Conservation (phyloP, 1,140 invertebrate species). For the Drosophila paulistorum region DNA sequence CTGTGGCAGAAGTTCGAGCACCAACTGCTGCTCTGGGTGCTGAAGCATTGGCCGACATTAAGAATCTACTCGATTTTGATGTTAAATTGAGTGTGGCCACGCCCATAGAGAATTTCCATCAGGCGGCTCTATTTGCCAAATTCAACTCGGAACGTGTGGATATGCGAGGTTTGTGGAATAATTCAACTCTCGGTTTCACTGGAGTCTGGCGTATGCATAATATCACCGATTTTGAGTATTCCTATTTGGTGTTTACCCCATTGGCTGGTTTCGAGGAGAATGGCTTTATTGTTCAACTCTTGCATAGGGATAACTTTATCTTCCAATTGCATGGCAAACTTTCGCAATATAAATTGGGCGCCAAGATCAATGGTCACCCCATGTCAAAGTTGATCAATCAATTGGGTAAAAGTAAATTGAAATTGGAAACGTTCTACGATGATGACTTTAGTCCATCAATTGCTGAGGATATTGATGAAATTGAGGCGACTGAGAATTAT, state of each 20-base stretch:
- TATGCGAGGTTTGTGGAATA: conserved; percentile 89
- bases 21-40: conserved; percentile 87
- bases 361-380: conserved; percentile 84
- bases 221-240: conserved; percentile 89
- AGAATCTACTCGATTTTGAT: conserved; percentile 87
- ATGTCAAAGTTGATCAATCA: conserved; percentile 83
- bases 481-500: conserved; percentile 80
- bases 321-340: conserved; percentile 87
- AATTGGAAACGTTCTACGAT: conserved; percentile 66
- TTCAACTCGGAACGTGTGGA: conserved; percentile 84
- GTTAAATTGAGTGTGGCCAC: conserved; percentile 88
- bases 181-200: conserved; percentile 89
- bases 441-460: conserved; percentile 65
- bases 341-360: conserved; percentile 86
- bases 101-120: conserved; percentile 87
- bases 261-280: conserved; percentile 89
- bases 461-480: conserved; percentile 57
- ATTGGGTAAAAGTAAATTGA: conserved; percentile 65
- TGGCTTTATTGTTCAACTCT: conserved; percentile 88
- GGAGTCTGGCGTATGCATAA: conserved; percentile 90
- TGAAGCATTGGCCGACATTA: conserved; percentile 86
- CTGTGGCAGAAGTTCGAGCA: conserved; percentile 88
- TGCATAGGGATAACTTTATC: conserved; percentile 86
- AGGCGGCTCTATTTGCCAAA: conserved; percentile 83
- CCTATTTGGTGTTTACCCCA: conserved; percentile 90